Percentiles rank a stretch among this genome's conserved stretches.
Conservation (phyloP, 2,113 vertebrate species). For the Stegastes partitus region DNA sequence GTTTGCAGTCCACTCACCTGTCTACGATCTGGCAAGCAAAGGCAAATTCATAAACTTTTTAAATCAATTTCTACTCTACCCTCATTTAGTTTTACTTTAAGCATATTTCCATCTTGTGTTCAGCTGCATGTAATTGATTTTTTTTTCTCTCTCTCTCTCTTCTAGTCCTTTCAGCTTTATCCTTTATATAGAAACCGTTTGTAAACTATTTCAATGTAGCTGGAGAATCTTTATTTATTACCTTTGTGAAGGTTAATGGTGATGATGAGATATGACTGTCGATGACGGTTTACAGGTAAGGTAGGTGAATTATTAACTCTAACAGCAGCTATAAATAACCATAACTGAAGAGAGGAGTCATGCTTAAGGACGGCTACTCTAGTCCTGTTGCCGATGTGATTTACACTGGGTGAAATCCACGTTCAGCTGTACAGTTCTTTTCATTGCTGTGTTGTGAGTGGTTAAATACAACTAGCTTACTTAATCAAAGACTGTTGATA, state of each 20-base stretch:
- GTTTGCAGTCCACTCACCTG: not conserved
- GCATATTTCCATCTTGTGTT: not conserved
- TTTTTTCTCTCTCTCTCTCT: too few species aligned
- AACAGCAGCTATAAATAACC: conserved; percentile 28
- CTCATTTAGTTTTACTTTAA: not conserved
- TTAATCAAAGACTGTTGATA: not conserved
- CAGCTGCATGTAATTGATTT: not conserved
- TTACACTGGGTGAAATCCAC: not conserved
- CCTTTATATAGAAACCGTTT: not conserved
- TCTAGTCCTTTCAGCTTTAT: not conserved
- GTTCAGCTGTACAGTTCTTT: not conserved
- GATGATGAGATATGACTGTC: not conserved
- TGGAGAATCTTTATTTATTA: not conserved
- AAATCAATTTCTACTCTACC: not conserved
- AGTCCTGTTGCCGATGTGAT: not conserved
- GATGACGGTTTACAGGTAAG: conserved; percentile 12
- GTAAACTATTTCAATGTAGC: not conserved
- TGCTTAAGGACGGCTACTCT: not conserved
- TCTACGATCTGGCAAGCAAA: not conserved
- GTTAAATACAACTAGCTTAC: not conserved
- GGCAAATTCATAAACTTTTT: not conserved
- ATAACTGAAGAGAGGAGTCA: not conserved
- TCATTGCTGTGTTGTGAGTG: not conserved
- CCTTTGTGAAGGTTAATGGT: not conserved
- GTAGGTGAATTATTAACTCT: conserved; percentile 18